phyloP scores from a whole-genome alignment of 2,113 vertebrate genomes.

The Cyanoderma ruficeps region DNA sequence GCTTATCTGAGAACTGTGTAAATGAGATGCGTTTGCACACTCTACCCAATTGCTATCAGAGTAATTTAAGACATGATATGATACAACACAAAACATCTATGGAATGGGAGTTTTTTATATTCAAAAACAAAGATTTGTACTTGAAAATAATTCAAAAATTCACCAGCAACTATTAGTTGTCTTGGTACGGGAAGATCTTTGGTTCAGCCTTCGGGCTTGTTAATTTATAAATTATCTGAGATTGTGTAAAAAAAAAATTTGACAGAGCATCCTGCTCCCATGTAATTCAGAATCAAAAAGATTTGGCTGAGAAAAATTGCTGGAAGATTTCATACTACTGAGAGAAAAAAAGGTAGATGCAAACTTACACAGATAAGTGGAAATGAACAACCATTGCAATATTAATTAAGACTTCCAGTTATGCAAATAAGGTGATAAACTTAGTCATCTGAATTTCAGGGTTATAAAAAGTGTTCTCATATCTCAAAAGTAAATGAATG shows the following conservation, averaged over 20 bases:
- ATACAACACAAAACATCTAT: background rate
- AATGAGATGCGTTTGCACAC: background rate
- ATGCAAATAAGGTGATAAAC: background rate
- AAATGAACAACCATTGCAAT: background rate
- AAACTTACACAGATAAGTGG: background rate
- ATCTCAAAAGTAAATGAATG: background rate
- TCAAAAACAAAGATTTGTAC: background rate
- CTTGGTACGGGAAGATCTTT: background rate
- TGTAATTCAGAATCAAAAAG: background rate
- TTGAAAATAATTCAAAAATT: background rate
- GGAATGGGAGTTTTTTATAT: background rate
- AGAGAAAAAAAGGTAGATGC: background rate
- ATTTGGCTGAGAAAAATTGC: background rate
- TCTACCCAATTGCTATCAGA: background rate
- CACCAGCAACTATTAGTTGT: background rate
- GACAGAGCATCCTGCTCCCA: background rate
- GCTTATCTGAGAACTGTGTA: background rate
- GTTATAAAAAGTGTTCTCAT: background rate
- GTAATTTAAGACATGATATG: background rate
- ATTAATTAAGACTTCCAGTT: background rate
- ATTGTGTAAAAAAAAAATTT: background rate
- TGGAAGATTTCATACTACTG: background rate
- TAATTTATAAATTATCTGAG: background rate
- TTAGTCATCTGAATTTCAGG: background rate
- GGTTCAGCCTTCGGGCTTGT: background rate